Evolutionary conservation across 2,113 vertebrate species (phyloP).

Genomic region (Pogonocichla stellata): DNA sequence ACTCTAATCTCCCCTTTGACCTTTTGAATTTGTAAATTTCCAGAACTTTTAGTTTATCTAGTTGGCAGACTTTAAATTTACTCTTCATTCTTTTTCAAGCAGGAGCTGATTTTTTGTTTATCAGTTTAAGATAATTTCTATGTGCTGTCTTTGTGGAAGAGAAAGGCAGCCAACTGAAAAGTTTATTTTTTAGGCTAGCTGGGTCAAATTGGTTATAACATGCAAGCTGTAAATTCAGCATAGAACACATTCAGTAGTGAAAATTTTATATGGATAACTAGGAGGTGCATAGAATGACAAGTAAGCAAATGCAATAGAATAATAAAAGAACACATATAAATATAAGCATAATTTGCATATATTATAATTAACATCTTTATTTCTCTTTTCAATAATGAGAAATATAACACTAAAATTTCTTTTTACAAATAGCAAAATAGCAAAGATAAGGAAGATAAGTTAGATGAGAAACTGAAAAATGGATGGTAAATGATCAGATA

Average conservation of each 20-base stretch:
- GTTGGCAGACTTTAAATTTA: constrained; percentile 2
- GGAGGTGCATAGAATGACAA: background rate
- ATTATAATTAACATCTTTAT: background rate
- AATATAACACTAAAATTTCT: background rate
- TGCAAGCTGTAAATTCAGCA: background rate
- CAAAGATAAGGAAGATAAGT: background rate
- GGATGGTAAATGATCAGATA: background rate
- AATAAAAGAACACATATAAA: background rate
- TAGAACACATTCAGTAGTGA: background rate
- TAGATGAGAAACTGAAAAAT: background rate
- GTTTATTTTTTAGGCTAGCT: background rate
- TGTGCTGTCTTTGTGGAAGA: background rate
- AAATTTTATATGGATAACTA: background rate
- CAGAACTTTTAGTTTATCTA: background rate
- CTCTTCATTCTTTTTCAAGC: background rate
- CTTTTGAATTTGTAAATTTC: constrained; percentile 23
- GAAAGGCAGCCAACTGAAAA: background rate
- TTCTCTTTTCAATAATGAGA: background rate
- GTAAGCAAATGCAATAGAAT: background rate
- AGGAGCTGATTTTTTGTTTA: background rate
- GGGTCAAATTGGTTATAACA: background rate
- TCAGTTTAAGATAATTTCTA: background rate
- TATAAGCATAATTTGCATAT: background rate
- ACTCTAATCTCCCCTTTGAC: constrained; percentile 25
- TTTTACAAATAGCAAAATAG: background rate